These are phyloP conservation scores for Microtus pennsylvanicus DNA, from an alignment of 2,113 vertebrate species.

Conservation along the genomic window DNA sequence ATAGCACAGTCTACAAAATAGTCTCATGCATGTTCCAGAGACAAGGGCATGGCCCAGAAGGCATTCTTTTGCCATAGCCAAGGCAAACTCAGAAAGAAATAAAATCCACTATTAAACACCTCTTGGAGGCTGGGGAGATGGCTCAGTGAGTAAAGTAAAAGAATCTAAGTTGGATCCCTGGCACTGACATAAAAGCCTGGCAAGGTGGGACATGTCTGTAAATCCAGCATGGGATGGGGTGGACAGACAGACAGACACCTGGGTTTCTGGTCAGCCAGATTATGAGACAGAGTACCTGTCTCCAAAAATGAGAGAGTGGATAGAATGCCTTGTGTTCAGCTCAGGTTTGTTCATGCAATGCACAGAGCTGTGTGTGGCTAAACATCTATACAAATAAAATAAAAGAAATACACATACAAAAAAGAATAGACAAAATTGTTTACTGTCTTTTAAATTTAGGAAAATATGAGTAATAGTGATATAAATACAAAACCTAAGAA, in stretches of 20 bases:
- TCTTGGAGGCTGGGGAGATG: not conserved
- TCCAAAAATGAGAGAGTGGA: not conserved
- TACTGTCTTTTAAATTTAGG: not conserved
- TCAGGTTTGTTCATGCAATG: not conserved
- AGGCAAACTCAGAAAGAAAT: not conserved
- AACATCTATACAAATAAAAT: not conserved
- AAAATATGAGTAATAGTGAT: not conserved
- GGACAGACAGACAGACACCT: not conserved
- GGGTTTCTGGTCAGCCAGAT: not conserved
- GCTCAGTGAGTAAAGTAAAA: not conserved
- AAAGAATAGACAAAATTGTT: not conserved
- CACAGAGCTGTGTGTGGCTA: not conserved
- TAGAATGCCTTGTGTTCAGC: not conserved
- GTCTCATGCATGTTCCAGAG: not conserved
- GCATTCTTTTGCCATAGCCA: not conserved
- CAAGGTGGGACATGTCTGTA: not conserved
- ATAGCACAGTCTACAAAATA: not conserved
- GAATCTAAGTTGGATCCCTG: too few relatives aligned
- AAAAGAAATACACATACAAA: not conserved
- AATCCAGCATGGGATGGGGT: not conserved
- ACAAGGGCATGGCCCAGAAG: not conserved
- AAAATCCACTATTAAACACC: not conserved
- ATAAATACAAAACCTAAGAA: not conserved
- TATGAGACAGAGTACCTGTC: too few relatives aligned
- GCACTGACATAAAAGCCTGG: not conserved